Conservation (phyloP, 2,888 invertebrate genomes). For the Mylabris sibirica region DNA sequence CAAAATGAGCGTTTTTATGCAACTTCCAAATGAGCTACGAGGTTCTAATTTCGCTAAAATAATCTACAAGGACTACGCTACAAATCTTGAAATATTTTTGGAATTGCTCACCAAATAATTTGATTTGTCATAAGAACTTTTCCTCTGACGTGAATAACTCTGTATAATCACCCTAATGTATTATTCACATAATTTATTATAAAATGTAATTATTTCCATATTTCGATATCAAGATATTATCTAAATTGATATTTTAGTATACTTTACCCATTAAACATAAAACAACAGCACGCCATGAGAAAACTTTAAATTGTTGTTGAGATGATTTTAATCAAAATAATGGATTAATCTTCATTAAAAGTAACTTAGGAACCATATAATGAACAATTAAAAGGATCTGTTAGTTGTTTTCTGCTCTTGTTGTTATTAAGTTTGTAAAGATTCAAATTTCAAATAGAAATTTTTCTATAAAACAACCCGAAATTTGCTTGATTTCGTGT, state of each 20-base stretch:
- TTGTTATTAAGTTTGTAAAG: background rate
- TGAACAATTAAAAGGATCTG: constrained; percentile 50
- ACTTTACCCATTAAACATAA: background rate
- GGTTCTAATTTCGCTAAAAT: no score
- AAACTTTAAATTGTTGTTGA: constrained; percentile 32
- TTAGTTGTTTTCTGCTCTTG: constrained; percentile 26
- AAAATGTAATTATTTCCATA: constrained; percentile 31
- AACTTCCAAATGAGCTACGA: no score
- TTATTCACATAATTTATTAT: constrained; percentile 28
- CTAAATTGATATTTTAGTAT: constrained; percentile 22
- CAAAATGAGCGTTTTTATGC: no score
- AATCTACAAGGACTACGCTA: no score
- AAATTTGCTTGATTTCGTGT: constrained; percentile 23
- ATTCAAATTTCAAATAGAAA: constrained; percentile 22
- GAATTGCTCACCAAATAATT: no score
- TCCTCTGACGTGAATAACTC: no score
- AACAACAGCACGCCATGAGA: constrained; percentile 21
- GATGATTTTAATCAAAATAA: constrained; percentile 49
- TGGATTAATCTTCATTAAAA: constrained; percentile 54
- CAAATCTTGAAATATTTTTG: no score
- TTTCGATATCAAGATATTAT: constrained; percentile 25
- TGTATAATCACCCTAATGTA: constrained; percentile 21
- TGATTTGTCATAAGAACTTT: no score
- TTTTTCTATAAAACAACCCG: background rate
- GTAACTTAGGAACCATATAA: constrained; percentile 51